These are phyloP conservation scores for Momotus momota DNA, from an alignment of 2,797 vertebrate genomes.

Conservation along the genomic window DNA sequence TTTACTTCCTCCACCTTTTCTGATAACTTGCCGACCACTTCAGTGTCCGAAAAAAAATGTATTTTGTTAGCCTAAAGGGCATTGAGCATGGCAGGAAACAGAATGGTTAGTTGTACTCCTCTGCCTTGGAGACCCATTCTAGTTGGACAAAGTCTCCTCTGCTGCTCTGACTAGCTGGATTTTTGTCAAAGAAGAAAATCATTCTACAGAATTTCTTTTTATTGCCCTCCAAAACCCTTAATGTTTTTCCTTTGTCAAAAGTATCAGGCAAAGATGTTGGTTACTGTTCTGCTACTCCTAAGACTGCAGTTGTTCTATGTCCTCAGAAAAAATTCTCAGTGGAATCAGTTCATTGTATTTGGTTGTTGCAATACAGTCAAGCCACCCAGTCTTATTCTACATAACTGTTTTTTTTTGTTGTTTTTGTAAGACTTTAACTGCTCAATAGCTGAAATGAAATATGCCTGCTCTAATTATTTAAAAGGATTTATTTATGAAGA, in stretches of 20 bases:
- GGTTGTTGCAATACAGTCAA: not conserved
- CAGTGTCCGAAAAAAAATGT: not conserved
- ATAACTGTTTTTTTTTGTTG: rapidly evolving
- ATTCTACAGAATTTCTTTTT: not conserved
- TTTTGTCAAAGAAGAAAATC: not conserved
- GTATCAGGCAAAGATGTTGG: not conserved
- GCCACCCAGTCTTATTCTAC: not conserved
- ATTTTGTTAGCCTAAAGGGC: not conserved
- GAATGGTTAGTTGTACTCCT: not conserved
- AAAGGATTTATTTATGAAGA: not conserved
- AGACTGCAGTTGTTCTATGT: not conserved
- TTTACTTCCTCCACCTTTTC: not conserved
- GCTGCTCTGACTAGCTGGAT: not conserved
- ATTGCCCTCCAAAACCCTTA: not conserved
- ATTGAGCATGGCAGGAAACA: not conserved
- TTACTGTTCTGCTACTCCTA: not conserved
- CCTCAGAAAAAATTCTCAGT: not conserved
- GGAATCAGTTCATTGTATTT: not conserved
- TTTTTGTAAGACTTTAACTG: not conserved
- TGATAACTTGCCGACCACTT: not conserved
- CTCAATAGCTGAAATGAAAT: not conserved
- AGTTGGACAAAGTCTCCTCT: not conserved
- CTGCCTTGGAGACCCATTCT: not conserved
- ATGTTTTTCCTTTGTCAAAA: not conserved
- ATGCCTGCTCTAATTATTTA: not conserved